Evolutionary conservation across 2,113 vertebrate genomes (phyloP), one percentile per base, ranked within the genome.

Genomic region (Delphinus delphis): DNA sequence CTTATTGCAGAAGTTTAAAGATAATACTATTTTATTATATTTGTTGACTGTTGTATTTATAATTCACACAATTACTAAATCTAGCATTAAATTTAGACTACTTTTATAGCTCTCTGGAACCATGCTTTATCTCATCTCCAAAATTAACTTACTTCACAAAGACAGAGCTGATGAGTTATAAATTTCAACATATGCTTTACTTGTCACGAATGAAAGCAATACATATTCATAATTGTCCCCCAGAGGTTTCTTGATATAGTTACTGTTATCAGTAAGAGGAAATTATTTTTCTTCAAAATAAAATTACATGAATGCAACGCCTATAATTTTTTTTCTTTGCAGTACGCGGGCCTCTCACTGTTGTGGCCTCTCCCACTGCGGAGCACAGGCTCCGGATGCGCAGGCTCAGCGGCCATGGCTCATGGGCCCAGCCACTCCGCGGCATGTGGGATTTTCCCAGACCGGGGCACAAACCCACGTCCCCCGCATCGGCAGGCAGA

Each of bases 11-110:
- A 97, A 96, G n/a, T 58, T 81, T 96, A 87, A 93, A 55, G 77
- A 97, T 82, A 85, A 62, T 53, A 55, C 21, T 86, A 93, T 96
- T 82, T 80, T 94, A 88, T 93, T 41, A 91, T 12, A 63, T 65
- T 67, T 28, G 13, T 62, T 93, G 62, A 93, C 26, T 55, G 70
- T 58, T 85, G 44, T 86, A 95, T 3, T 0, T 25, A 95, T 84
- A 90, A 80, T 87, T 96, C 74, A 97, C 47, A 91, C 44, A 97
- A 90, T 93, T 96, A 89, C 71, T 89, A 92, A 96, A 88, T 33
- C 20, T 90, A 94, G 28, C 33, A 85, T 74, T 91, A 68, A 10
- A 10, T 92, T 86, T 95, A 96, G 58, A 95, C 67, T 41, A 6
- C 15, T 88, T 63, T 50, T 68, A 60, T 63, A n/a, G 89, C 28